These are phyloP conservation scores for Diglossa cyanea DNA, from an alignment of 2,797 vertebrate genomes.

Conservation along the genomic window DNA sequence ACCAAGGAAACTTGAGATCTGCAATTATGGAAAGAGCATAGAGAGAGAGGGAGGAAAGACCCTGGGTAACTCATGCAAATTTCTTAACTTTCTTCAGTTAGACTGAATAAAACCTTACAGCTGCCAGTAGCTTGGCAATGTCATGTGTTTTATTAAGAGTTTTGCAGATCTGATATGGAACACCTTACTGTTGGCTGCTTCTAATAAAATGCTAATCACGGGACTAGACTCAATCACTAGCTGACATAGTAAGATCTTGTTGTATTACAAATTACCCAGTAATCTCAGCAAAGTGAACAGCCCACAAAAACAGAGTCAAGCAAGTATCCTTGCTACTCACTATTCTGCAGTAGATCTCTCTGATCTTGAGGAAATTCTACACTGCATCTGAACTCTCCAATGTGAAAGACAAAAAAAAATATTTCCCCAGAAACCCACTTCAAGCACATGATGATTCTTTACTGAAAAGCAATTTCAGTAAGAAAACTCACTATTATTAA, in stretches of 20 bases:
- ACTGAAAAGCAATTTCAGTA: background rate
- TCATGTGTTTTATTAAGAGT: background rate
- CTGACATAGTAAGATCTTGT: background rate
- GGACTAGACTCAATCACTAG: background rate
- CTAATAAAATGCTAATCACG: background rate
- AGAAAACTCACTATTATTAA: background rate
- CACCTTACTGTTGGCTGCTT: background rate
- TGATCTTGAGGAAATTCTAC: background rate
- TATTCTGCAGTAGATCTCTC: background rate
- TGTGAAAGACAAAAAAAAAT: rapidly evolving
- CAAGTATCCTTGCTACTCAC: background rate
- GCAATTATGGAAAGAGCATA: background rate
- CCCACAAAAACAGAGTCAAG: background rate
- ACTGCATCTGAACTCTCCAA: background rate
- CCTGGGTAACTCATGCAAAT: background rate
- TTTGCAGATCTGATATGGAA: background rate
- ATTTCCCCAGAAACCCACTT: background rate
- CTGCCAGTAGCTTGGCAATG: background rate
- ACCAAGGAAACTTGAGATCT: background rate
- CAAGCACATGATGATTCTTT: background rate
- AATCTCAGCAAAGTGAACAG: background rate
- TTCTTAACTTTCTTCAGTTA: background rate
- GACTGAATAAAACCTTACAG: background rate
- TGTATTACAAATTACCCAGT: background rate
- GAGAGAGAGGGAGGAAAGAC: background rate